phyloP scores from a whole-genome alignment of 2,797 vertebrate species.

The Ceyx erithaca region DNA sequence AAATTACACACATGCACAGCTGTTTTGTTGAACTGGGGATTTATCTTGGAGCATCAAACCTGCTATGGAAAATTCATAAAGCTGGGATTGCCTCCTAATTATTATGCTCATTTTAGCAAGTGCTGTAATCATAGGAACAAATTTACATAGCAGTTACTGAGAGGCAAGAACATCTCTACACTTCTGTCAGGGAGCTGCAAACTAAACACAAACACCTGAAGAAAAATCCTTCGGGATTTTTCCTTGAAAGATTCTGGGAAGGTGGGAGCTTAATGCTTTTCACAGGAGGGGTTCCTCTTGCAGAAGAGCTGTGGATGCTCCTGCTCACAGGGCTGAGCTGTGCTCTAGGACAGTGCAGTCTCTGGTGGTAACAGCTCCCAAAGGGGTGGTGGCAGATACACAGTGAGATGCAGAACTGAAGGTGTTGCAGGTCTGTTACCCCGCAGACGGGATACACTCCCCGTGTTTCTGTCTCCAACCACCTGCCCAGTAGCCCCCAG shows the following conservation, averaged over 20 bases:
- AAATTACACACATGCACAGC: conserved; percentile 39
- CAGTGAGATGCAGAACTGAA: neutral
- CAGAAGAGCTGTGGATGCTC: neutral
- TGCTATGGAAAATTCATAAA: conserved; percentile 70
- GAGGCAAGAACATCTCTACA: neutral
- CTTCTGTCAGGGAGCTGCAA: neutral
- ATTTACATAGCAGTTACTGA: conserved; percentile 62
- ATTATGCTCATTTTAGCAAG: conserved; percentile 53
- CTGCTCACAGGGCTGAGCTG: neutral
- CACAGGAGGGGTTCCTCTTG: neutral
- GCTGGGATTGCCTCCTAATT: conserved; percentile 62
- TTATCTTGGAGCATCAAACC: conserved; percentile 58
- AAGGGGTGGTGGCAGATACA: neutral
- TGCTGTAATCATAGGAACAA: conserved; percentile 64
- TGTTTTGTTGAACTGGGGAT: conserved; percentile 56
- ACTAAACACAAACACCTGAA: conserved; percentile 5
- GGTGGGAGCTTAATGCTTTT: neutral
- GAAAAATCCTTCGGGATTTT: neutral
- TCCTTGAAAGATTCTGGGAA: neutral
- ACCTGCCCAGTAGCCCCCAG: neutral
- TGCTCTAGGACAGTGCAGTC: too few relatives aligned
- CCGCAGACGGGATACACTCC: neutral
- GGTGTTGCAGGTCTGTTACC: neutral
- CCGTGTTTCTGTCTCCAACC: neutral
- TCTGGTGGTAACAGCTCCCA: neutral